phyloP scores from a whole-genome alignment of 2,888 invertebrate genomes.

The Lasiommata megera region DNA sequence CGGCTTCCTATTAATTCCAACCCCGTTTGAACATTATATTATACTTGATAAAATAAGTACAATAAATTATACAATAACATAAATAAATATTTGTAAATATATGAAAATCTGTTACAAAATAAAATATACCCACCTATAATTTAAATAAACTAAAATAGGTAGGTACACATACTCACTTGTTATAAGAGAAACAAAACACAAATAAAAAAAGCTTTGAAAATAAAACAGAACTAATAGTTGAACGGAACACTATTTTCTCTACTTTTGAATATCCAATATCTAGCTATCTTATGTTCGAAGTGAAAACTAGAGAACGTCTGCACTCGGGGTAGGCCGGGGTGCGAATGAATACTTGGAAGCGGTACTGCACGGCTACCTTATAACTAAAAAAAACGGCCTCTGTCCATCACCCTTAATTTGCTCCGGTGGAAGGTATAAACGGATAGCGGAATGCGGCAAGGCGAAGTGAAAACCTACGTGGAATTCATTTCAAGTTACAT shows the following conservation, averaged over 20 bases:
- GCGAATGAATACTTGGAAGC: slow-evolving; percentile 54
- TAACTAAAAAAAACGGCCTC: slow-evolving; percentile 43
- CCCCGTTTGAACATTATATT: too few species aligned
- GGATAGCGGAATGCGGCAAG: slow-evolving; percentile 23
- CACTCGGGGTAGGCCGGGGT: slow-evolving; percentile 49
- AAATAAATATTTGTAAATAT: too few species aligned
- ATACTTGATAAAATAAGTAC: too few species aligned
- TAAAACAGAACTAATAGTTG: slow-evolving; percentile 11
- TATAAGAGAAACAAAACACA: slow-evolving; percentile 35
- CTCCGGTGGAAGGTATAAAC: slow-evolving; percentile 46
- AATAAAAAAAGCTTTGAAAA: slow-evolving; percentile 23
- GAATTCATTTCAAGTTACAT: not conserved
- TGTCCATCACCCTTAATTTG: slow-evolving; percentile 52
- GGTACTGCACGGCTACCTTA: slow-evolving; percentile 44
- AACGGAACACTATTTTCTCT: slow-evolving; percentile 15
- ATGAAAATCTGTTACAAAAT: too few species aligned
- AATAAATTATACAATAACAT: too few species aligned
- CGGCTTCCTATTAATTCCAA: too few species aligned
- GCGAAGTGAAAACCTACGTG: slow-evolving; percentile 6
- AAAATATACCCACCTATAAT: too few species aligned
- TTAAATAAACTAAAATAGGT: too few species aligned
- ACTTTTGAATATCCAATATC: not conserved
- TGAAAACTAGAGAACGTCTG: slow-evolving; percentile 45
- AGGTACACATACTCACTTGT: slow-evolving; percentile 36
- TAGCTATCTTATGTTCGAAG: slow-evolving; percentile 19